phyloP scores from a whole-genome alignment of 2,888 invertebrate species.

The Physocephala rufipes region DNA sequence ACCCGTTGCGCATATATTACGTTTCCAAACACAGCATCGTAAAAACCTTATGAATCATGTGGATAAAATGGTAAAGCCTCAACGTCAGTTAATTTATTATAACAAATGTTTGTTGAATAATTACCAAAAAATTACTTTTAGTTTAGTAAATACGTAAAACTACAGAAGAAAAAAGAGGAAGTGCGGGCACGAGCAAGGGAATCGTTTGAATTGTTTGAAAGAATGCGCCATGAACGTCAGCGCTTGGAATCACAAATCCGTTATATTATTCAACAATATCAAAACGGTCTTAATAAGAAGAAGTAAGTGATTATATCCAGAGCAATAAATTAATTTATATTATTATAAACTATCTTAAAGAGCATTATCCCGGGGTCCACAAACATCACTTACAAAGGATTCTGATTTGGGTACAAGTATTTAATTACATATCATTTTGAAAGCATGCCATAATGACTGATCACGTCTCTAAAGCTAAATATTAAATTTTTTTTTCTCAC shows the following conservation, averaged over 20 bases:
- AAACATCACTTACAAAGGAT: no score
- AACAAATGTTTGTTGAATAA: no score
- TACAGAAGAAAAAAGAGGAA: conserved; percentile 3
- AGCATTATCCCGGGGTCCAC: no score
- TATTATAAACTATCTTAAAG: no score
- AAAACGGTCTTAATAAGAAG: not conserved
- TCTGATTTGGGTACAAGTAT: no score
- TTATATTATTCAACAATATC: conserved; percentile 2
- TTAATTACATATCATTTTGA: no score
- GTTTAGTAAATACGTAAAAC: not conserved
- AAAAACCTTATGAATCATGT: conserved; percentile 41
- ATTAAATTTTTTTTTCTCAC: no score
- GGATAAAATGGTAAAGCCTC: conserved; percentile 42
- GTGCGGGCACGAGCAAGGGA: not conserved
- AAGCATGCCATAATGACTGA: no score
- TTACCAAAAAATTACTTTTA: not conserved
- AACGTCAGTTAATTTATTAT: no score
- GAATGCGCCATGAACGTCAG: conserved; percentile 13
- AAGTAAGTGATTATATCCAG: no score
- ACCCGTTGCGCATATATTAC: conserved; percentile 41
- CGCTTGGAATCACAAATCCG: conserved; percentile 18
- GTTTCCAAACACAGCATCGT: conserved; percentile 52
- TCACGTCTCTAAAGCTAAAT: no score
- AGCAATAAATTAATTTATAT: no score
- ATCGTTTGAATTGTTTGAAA: conserved; percentile 13